Evolutionary conservation across 2,797 vertebrate species (phyloP), one percentile per base, ranked within the genome.

Genomic region (Lagocephalus sceleratus): DNA sequence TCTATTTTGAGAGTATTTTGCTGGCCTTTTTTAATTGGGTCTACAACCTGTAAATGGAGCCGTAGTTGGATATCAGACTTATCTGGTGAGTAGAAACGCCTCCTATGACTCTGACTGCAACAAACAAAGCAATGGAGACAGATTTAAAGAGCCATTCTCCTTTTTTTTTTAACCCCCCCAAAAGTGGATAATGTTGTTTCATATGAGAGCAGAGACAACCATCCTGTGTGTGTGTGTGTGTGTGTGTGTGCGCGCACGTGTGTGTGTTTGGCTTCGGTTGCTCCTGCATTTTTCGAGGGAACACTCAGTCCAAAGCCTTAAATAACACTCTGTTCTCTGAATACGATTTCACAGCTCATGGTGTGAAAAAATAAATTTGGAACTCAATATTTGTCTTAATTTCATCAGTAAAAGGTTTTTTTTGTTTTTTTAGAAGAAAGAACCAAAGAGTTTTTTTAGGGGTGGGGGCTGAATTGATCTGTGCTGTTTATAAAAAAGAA

Each of bases 201-300:
- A 67, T 20, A 32, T 57, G 17, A 59, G 45, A 46, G 1, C 44
- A 2, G 15, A 52, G 47, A 47, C 19, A 60, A 54, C 49, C 48
- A 12, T 47, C 45, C 32, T 55, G 50, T 52, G 65, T 47, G 40
- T 57, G n/a, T n/a, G 6, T 35, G 32, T 35, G 6, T 35, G 32
- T 35, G 14, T 35, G 32, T 12, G 32, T 35, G 6, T 35, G 32
- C 32, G 14, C 32, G 14, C 10, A 9, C n/a, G 38, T 5, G 10
- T 12, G 38, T 16, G 39, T 25, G 44, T 82, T 73, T 86, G 86
- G 83, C 75, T 66, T 54, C 26, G 47, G 26, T 15, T 6, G 26
- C 40, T 51, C 29, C 58, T 53, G 69, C 66, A 86, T 87, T 84
- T 88, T 83, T 88, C 71, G 1, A 67, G 25, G 79, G 88, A 88